Conservation (phyloP, 2,888 invertebrate species). For the Zygaena filipendulae region DNA sequence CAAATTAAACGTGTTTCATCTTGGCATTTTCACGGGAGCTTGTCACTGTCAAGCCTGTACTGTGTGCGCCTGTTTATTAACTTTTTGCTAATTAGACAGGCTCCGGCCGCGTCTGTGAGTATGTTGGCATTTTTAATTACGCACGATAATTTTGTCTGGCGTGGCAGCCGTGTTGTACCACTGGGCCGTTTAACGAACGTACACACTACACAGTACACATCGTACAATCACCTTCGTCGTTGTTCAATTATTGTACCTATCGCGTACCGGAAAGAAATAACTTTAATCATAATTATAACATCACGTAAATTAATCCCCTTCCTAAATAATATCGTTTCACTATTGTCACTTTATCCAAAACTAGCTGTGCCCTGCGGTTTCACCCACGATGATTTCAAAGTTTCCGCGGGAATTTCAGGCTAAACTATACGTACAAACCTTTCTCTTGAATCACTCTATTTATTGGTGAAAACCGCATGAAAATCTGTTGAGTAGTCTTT, state of each 20-base stretch:
- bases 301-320: too few relatives aligned
- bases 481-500: too few relatives aligned
- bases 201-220: constrained; percentile 21
- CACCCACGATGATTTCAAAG: too few relatives aligned
- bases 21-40: constrained; percentile 62
- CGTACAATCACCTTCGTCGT: constrained; percentile 28
- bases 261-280: neutral
- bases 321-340: too few relatives aligned
- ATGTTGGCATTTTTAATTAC: constrained; percentile 67
- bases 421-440: too few relatives aligned
- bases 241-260: constrained; percentile 30
- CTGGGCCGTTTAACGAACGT: constrained; percentile 28
- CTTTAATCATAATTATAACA: constrained; percentile 11
- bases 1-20: constrained; percentile 66
- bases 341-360: too few relatives aligned
- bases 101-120: constrained; percentile 50
- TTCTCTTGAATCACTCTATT: too few relatives aligned
- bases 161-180: constrained; percentile 22
- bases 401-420: too few relatives aligned
- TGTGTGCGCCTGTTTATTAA: constrained; percentile 66
- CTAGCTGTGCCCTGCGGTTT: too few relatives aligned
- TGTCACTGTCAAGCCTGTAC: constrained; percentile 59
- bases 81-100: constrained; percentile 67
- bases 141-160: constrained; percentile 49
- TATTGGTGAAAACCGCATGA: too few relatives aligned